Evolutionary conservation across 1,140 invertebrate species (phyloP), one percentile per base, ranked within the genome.

Genomic region (Pantala flavescens): DNA sequence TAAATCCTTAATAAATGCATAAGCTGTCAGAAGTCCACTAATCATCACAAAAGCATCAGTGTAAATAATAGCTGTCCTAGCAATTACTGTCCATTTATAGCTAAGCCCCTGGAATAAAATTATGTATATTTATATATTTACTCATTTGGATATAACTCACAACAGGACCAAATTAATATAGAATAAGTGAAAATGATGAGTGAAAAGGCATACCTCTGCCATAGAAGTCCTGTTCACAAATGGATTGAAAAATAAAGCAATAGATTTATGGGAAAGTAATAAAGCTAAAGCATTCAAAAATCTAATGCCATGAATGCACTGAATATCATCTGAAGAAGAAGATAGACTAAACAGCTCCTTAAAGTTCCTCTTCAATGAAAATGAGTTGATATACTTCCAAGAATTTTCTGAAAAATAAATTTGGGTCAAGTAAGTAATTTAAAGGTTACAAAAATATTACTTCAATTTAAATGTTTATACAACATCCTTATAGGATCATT

Each of bases 11-110:
- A 87, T 77, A 3, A 91, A 85, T 10, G 87, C 87, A 78, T 90
- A 88, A 0, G 89, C 84, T 10, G 90, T 90, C 43, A 92, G 79
- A 43, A 90, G 86, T 11, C 90, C 91, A 72, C 90, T 91, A 49
- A 92, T 83, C 85, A 92, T 90, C 14, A 92, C 86, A 78, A 92
- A 92, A 23, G 89, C 89, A 82, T 92, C 91, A 0, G 91, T 92
- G 77, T 92, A 91, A 2, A 92, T 82, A 78, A 90, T 91, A 0
- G 91, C 90, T 0, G 90, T 90, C 71, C 90, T 84, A 24, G 88
- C 90, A 23, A 91, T 81, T 0, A 91, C 88, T 0, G 89, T 89
- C 89, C 89, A 91, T 0, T 88, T 86, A 83, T 87, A 86, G 0
- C 87, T 87, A 71, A 91, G 83, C 75, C 84, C 84, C 89, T 90